A percentile compares a stretch with the other conserved stretches of the same genome.
These are phyloP conservation scores for Aphidius gifuensis DNA, from an alignment of 1,140 invertebrate species.

Conservation along the genomic window DNA sequence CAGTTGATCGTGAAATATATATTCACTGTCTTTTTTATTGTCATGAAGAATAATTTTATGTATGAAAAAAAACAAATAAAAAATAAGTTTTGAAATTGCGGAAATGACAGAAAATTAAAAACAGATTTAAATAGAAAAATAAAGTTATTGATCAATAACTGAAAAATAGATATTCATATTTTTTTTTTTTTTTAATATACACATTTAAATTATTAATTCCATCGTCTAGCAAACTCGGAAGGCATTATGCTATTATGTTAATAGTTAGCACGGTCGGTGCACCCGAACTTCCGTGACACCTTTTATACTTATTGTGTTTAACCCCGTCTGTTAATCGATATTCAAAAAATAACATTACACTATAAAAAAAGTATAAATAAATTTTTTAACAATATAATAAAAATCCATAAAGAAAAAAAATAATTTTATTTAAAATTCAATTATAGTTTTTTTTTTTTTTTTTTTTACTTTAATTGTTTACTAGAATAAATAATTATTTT, in stretches of 20 bases:
- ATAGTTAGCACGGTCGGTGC: slow-evolving; percentile 41
- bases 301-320: slow-evolving; percentile 16
- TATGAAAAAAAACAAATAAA: too few relatives aligned
- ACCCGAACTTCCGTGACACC: slow-evolving; percentile 31
- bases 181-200: too few relatives aligned
- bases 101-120: too few relatives aligned
- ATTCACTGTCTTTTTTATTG: too few relatives aligned
- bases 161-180: too few relatives aligned
- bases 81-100: too few relatives aligned
- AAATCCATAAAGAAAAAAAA: slow-evolving; percentile 23
- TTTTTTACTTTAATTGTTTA: background rate
- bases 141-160: background rate
- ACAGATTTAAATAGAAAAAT: background rate
- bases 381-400: background rate
- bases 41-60: too few relatives aligned
- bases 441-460: background rate
- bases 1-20: too few relatives aligned
- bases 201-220: too few relatives aligned
- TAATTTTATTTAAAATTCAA: background rate
- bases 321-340: slow-evolving; percentile 18
- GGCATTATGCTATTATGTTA: slow-evolving; percentile 39
- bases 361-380: background rate
- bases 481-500: too few relatives aligned
- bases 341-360: slow-evolving; percentile 9
- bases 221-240: slow-evolving; percentile 12